Base-by-base conservation (phyloP, 2,113 vertebrate species). In the Coptodon bakossiorum region DNA sequence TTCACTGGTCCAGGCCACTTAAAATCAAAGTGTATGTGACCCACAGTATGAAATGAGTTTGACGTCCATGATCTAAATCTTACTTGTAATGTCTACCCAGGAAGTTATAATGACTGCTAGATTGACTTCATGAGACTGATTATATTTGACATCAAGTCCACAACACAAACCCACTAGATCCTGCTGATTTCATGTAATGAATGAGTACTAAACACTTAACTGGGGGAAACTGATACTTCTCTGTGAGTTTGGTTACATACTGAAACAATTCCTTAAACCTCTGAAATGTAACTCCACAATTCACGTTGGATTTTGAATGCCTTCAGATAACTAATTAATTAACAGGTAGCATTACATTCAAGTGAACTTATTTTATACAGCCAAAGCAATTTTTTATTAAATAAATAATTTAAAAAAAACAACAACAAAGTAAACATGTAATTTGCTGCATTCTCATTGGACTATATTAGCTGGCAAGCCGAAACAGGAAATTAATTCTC, bases 221-320 rank as follows among this genome's bases (percentile, higher is more conserved):
- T 76, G 24, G 40, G 38, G 14, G 24, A 48, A 76, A 13, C 4
- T 78, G 71, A 48, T 24, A 50, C 9, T 19, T 78, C 1, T 1
- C 7, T 78, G 71, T 50, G 71, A 48, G 16, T n/a, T 50, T 31
- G 27, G 16, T 50, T 50, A 50, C 24, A 78, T 78, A n/a, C 40
- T 50, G 43, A 31, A 3, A 31, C 24, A 0, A 19, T 50, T 50
- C 43, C 16, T 50, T 50, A 19, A 17, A 78, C 43, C 16, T 78
- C 14, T 48, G 24, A 76, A 48, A 29, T 76, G 5, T 73, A 48
- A 76, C 22, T 29, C 22, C 43, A 11, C 40, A 11, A 0, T 43
- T 76, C 22, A 19, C 0, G 1, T 48, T 1, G 3, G 40, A 73
- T 27, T 73, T 73, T 0, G 4, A 19, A 76, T 29, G 4, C 6